Evolutionary conservation across 2,797 vertebrate species (phyloP).

Genomic region (Acrossocheilus fasciatus): DNA sequence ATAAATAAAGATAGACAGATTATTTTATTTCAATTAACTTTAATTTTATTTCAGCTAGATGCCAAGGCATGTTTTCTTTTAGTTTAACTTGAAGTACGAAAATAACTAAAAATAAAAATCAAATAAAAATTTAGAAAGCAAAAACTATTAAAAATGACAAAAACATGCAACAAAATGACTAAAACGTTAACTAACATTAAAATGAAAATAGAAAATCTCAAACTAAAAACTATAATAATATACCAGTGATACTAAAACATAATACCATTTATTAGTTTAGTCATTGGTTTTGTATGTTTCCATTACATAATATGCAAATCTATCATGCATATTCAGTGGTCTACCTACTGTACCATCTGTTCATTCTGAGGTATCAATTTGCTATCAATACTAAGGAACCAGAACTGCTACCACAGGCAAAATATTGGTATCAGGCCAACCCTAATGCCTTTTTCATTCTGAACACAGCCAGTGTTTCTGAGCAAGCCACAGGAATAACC

Average conservation of each 20-base stretch:
- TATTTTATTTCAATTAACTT: neutral
- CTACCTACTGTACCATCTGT: neutral
- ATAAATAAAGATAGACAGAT: too few species aligned
- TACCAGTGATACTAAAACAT: neutral
- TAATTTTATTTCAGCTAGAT: neutral
- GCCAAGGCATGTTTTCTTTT: neutral
- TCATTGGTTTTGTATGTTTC: neutral
- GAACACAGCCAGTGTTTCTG: neutral
- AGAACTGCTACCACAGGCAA: neutral
- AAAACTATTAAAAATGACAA: neutral
- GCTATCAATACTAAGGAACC: neutral
- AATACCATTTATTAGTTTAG: neutral
- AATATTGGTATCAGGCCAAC: neutral
- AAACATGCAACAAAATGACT: neutral
- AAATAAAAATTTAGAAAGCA: neutral
- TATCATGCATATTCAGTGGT: neutral
- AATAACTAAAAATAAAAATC: neutral
- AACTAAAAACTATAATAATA: neutral
- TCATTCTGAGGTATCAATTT: neutral
- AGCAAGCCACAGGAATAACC: conserved; percentile 14
- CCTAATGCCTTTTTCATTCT: neutral
- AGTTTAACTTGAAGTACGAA: neutral
- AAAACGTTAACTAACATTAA: neutral
- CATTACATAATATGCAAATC: neutral
- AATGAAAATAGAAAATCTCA: neutral